These are phyloP conservation scores for Drepana falcataria DNA, from an alignment of 2,888 invertebrate species.

Conservation along the genomic window DNA sequence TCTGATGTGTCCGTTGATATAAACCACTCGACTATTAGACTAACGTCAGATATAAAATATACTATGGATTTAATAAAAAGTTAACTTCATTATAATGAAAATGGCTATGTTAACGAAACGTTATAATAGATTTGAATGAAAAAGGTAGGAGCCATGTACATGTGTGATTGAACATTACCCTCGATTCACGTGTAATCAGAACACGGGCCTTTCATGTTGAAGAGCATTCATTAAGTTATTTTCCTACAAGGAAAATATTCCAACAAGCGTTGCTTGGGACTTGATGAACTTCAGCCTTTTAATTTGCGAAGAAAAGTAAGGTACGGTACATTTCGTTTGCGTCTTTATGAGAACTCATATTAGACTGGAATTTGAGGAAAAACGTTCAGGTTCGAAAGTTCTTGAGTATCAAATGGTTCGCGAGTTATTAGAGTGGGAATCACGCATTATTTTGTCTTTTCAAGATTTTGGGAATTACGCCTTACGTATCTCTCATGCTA, in stretches of 20 bases:
- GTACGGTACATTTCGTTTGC: conserved; percentile 9
- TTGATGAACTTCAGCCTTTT: conserved; percentile 13
- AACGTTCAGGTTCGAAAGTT: neutral
- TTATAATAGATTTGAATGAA: no score
- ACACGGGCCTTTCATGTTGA: conserved; percentile 35
- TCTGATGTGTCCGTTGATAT: no score
- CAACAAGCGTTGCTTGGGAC: conserved; percentile 15
- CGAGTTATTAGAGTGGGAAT: no score
- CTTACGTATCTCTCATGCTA: no score
- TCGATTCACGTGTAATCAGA: conserved; percentile 36
- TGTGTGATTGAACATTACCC: neutral
- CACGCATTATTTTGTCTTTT: no score
- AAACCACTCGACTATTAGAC: no score
- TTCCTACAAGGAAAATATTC: conserved; percentile 20
- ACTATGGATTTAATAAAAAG: no score
- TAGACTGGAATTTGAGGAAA: neutral
- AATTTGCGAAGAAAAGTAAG: conserved; percentile 6
- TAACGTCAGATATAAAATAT: no score
- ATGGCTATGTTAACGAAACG: no score
- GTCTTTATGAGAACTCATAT: neutral
- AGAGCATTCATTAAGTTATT: conserved; percentile 37
- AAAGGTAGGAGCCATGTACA: neutral
- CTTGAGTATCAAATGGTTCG: no score
- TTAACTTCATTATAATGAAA: no score
- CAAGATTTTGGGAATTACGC: no score